A percentile compares a stretch with the other conserved stretches of the same genome.
Conservation (phyloP, 2,797 vertebrate species). For the Poecilia wingei region DNA sequence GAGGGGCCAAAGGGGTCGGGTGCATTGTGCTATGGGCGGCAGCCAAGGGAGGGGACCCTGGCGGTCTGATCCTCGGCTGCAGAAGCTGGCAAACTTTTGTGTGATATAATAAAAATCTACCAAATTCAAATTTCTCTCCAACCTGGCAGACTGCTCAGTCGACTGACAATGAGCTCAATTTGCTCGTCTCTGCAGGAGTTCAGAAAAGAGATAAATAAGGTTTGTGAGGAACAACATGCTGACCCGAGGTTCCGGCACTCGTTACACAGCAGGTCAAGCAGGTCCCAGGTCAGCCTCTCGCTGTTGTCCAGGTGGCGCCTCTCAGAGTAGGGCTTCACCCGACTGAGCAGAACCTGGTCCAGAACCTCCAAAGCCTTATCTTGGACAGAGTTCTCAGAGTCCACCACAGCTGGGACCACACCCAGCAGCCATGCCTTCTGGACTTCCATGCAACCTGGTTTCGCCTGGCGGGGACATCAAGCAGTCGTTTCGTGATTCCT, state of each 20-base stretch:
- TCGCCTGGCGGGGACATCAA: slow-evolving; percentile 71
- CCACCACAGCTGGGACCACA: slow-evolving; percentile 86
- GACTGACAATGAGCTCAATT: not conserved
- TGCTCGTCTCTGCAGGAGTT: not conserved
- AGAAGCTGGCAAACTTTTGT: too few species aligned
- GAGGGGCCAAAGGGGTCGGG: too few species aligned
- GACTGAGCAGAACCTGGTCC: slow-evolving; percentile 84
- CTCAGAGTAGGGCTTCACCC: slow-evolving; percentile 76
- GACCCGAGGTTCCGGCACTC: slow-evolving; percentile 88
- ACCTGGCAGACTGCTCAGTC: not conserved
- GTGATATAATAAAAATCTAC: not conserved
- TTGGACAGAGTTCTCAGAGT: slow-evolving; percentile 87
- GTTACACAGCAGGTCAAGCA: slow-evolving; percentile 85
- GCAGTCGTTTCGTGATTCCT: not conserved
- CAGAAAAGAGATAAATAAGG: not conserved
- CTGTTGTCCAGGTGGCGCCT: slow-evolving; percentile 56
- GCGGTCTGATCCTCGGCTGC: too few species aligned
- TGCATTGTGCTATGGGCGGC: too few species aligned
- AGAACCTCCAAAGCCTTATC: slow-evolving; percentile 91
- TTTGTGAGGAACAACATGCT: not conserved
- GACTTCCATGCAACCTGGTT: slow-evolving; percentile 72
- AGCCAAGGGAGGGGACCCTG: too few species aligned
- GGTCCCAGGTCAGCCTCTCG: slow-evolving; percentile 88
- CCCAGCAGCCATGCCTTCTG: slow-evolving; percentile 90
- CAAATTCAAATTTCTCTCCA: not conserved